Evolutionary conservation across 2,797 vertebrate genomes (phyloP), one percentile per base, ranked within the genome.

Genomic region (Parambassis ranga): DNA sequence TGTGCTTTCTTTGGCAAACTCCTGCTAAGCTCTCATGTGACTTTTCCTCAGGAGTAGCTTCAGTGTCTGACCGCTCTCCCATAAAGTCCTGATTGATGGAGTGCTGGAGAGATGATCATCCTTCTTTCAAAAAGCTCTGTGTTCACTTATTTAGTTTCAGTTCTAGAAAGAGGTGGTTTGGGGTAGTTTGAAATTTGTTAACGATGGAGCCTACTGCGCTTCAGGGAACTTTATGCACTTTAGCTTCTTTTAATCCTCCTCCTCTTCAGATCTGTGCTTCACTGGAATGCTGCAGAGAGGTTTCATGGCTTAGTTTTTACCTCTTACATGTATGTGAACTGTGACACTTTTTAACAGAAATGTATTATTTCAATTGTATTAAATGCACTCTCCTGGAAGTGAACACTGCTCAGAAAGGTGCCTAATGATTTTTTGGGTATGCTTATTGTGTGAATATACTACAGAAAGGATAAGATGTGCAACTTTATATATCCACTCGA

Each of bases 1-100:
- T 53, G 65, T 61, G 56, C 69, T 60, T 67, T n/a, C 9, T 78
- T 83, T 79, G 71, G 67, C 67, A 73, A 64, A 63, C 63, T 50
- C 32, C 44, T 46, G 49, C 55, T 49, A 14, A 59, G 52, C 71
- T 67, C 52, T 57, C 31, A 7, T 46, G 55, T 42, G 50, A 28
- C 39, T 75, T 61, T 74, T 71, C 53, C 55, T 69, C 43, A 24
- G 52, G 46, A 55, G 48, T 31, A 42, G 39, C 64, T 75, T 65
- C 53, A 55, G 44, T 52, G 57, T 79, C 26, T 41, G 46, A 70
- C 60, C 46, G 53, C 52, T 72, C 37, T 66, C 39, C 43, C 41
- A 56, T 65, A 52, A 73, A 70, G 55, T 58, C 32, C 63, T 50
- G 49, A 56, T 57, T 77, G 75, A 81, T 76, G 44, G 32, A 63